Evolutionary conservation across 2,797 vertebrate genomes (phyloP).

Genomic region (Lemur catta): DNA sequence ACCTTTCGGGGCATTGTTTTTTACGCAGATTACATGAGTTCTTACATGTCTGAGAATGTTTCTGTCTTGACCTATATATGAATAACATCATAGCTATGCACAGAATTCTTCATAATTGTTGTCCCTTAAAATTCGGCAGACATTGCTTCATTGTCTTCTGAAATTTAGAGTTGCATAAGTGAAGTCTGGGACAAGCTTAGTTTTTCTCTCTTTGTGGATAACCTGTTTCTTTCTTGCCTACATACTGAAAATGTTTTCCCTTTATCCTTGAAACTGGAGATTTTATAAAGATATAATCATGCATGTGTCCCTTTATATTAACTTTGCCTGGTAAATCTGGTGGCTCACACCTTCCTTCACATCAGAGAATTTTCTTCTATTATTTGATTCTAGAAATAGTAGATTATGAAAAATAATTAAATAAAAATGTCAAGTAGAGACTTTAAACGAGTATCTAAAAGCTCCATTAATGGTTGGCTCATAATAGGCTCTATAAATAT

Average conservation of each 20-base stretch:
- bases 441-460: neutral
- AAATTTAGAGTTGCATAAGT: neutral
- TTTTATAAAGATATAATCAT: neutral
- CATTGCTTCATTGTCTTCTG: neutral
- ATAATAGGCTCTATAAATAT: neutral
- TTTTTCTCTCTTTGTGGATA: neutral
- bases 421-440: neutral
- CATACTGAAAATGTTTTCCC: neutral
- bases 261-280: neutral
- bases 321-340: neutral
- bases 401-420: neutral
- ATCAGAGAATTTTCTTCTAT: constrained; percentile 5
- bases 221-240: neutral
- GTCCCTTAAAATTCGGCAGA: neutral
- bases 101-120: constrained; percentile 46
- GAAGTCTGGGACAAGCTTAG: neutral
- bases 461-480: neutral
- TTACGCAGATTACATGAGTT: constrained; percentile 12
- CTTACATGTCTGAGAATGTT: constrained; percentile 57
- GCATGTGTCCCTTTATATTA: neutral
- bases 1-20: constrained; percentile 26
- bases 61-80: constrained; percentile 56
- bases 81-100: constrained; percentile 29
- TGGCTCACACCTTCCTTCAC: neutral
- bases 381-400: neutral